Conservation (phyloP, 2,888 invertebrate genomes). For the Copidosoma aretas region DNA sequence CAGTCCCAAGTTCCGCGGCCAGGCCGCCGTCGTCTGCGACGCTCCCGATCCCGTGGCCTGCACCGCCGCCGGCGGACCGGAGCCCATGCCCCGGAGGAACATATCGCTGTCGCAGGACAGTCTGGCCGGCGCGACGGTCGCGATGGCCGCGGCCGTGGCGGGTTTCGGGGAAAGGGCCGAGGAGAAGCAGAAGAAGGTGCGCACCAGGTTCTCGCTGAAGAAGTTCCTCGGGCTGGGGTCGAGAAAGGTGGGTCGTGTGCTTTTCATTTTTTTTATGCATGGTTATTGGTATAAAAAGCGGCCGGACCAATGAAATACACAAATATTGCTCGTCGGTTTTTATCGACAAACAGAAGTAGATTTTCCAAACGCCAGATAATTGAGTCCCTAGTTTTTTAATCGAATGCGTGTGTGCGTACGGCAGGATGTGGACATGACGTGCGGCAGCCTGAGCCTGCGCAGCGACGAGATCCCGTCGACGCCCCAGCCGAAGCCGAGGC, state of each 20-base stretch:
- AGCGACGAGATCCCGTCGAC: constrained; percentile 67
- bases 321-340: too few relatives aligned
- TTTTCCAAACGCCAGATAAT: too few relatives aligned
- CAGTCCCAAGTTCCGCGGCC: constrained; percentile 69
- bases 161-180: constrained; percentile 54
- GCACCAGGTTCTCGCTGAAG: constrained; percentile 79
- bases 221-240: constrained; percentile 82
- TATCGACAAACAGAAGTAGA: too few relatives aligned
- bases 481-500: constrained; percentile 74
- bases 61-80: constrained; percentile 60
- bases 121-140: constrained; percentile 61
- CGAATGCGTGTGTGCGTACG: too few relatives aligned
- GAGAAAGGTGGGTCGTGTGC: constrained; percentile 63
- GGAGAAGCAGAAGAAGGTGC: constrained; percentile 71
- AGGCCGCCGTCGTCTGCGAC: constrained; percentile 54
- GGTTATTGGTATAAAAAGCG: too few relatives aligned
- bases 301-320: too few relatives aligned
- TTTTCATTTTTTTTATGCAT: too few relatives aligned
- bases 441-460: constrained; percentile 63
- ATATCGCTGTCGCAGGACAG: constrained; percentile 81
- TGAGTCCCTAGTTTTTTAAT: too few relatives aligned
- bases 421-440: constrained; percentile 67
- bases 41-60: constrained; percentile 57
- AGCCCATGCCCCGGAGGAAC: constrained; percentile 73
- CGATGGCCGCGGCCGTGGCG: constrained; percentile 65